A percentile compares a stretch with the other conserved stretches of the same genome.
These are phyloP conservation scores for Caenorhabditis sp. DNA, from an alignment of 2,888 invertebrate genomes.

Conservation along the genomic window DNA sequence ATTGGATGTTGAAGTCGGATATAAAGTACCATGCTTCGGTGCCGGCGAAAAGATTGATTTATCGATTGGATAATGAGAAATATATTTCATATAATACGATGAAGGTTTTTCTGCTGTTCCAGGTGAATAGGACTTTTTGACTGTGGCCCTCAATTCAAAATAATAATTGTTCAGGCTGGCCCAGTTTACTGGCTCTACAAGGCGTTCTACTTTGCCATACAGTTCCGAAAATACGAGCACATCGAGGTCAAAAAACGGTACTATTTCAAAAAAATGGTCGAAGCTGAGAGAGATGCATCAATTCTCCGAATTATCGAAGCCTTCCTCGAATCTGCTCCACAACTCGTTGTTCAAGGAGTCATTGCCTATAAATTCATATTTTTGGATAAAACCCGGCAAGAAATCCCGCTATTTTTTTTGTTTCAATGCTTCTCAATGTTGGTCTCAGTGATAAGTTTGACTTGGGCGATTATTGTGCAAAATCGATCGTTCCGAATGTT, in stretches of 20 bases:
- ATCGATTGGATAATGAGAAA: background rate
- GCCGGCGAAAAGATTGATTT: background rate
- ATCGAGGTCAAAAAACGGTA: conserved; percentile 21
- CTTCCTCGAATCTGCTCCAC: conserved; percentile 61
- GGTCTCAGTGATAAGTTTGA: conserved; percentile 53
- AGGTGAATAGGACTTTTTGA: background rate
- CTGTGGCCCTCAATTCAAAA: too few relatives aligned
- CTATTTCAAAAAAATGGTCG: conserved; percentile 53
- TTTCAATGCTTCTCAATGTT: conserved; percentile 49
- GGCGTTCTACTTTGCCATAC: conserved; percentile 42
- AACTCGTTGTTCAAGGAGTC: conserved; percentile 59
- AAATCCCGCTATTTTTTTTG: conserved; percentile 36
- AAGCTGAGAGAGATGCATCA: conserved; percentile 61
- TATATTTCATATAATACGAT: background rate
- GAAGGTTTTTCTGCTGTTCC: background rate
- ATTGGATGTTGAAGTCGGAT: background rate
- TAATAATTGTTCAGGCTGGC: conserved; percentile 57
- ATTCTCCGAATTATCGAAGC: conserved; percentile 54
- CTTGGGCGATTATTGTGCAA: conserved; percentile 61
- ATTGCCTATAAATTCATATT: conserved; percentile 30
- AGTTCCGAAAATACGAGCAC: conserved; percentile 17
- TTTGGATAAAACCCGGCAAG: conserved; percentile 12
- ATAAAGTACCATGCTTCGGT: background rate
- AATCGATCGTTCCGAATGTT: conserved; percentile 59
- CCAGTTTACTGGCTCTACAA: conserved; percentile 57